phyloP scores from a whole-genome alignment of 2,113 vertebrate genomes.

The Brachirus orientalis region DNA sequence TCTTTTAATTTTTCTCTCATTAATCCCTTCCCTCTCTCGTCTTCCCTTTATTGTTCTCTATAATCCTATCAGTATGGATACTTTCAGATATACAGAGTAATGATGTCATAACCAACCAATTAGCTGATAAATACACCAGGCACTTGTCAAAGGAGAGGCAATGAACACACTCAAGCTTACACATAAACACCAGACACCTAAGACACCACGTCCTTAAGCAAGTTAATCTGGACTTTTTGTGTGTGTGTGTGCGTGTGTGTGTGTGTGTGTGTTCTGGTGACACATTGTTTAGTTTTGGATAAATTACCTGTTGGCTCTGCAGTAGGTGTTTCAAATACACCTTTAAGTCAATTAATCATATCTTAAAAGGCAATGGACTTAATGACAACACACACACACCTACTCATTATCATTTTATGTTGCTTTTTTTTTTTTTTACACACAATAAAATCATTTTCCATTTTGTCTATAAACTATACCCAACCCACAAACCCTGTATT shows the following conservation, averaged over 20 bases:
- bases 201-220: slow-evolving; percentile 3
- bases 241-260: slow-evolving; percentile 21
- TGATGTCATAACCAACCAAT: slow-evolving; percentile 47
- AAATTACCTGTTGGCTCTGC: slow-evolving; percentile 36
- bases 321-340: slow-evolving; percentile 30
- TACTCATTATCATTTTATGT: neutral
- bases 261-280: slow-evolving; percentile 25
- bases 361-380: slow-evolving; percentile 49
- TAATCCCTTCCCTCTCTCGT: neutral
- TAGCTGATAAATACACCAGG: slow-evolving; percentile 52
- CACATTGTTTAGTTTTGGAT: slow-evolving; percentile 23
- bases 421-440: neutral
- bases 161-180: neutral
- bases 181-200: slow-evolving; percentile 1
- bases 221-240: slow-evolving; percentile 25
- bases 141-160: slow-evolving; percentile 30
- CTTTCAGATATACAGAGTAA: slow-evolving; percentile 48
- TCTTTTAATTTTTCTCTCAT: neutral
- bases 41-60: neutral
- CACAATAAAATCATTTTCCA: slow-evolving; percentile 1
- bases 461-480: too few species aligned
- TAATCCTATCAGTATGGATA: slow-evolving; percentile 40
- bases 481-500: too few species aligned
- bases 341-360: slow-evolving; percentile 45
- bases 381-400: neutral